phyloP scores from a whole-genome alignment of 2,797 vertebrate genomes.

The Dendrocincla fuliginosa region DNA sequence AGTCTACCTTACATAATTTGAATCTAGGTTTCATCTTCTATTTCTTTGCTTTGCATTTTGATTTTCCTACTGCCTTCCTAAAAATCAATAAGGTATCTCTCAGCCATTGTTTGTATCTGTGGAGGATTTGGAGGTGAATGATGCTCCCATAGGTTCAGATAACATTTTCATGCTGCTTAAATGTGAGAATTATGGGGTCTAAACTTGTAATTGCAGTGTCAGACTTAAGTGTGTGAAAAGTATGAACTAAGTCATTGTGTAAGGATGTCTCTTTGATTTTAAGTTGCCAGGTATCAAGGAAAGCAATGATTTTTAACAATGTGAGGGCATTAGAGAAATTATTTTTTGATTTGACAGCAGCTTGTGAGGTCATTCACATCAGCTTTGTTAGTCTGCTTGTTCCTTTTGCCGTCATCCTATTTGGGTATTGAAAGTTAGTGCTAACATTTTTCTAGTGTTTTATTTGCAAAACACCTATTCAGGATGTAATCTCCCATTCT shows the following conservation, averaged over 20 bases:
- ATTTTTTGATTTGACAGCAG: neutral
- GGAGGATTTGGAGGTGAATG: neutral
- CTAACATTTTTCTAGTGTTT: neutral
- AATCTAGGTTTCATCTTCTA: neutral
- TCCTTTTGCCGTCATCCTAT: neutral
- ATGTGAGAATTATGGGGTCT: neutral
- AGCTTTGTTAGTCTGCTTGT: neutral
- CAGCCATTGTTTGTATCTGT: neutral
- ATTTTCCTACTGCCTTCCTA: neutral
- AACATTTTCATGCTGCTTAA: slow-evolving; percentile 19
- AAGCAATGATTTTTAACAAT: neutral
- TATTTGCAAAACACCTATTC: neutral
- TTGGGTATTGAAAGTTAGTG: neutral
- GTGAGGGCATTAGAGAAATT: neutral
- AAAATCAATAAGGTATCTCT: neutral
- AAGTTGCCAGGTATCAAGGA: slow-evolving; percentile 1
- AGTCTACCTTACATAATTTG: neutral
- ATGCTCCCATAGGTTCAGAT: neutral
- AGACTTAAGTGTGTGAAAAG: neutral
- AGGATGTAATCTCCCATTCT: neutral
- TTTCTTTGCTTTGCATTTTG: neutral
- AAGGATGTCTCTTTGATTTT: slow-evolving; percentile 29
- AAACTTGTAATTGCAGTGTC: slow-evolving; percentile 7
- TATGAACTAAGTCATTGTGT: neutral
- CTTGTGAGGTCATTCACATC: neutral